Evolutionary conservation across 1,140 invertebrate species (phyloP).

Genomic region (Chionoecetes opilio): DNA sequence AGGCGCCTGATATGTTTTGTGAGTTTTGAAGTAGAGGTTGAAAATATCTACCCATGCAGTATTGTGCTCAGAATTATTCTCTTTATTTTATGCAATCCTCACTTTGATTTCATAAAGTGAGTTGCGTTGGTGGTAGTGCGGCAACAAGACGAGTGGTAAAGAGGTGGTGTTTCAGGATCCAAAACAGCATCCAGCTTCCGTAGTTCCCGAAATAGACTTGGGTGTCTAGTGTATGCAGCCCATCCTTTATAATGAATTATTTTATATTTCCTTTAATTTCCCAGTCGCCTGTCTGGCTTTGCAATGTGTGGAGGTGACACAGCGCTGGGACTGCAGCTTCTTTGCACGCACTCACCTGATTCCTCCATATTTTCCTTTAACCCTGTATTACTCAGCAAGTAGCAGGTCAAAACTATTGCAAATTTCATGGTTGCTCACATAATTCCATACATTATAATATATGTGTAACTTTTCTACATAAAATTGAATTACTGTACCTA

Average conservation of each 20-base stretch:
- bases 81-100: not conserved
- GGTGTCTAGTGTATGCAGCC: not conserved
- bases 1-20: no score
- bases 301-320: conserved; percentile 3
- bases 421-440: not conserved
- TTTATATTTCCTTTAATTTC: not conserved
- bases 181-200: not conserved
- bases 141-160: not conserved
- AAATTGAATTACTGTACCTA: not conserved
- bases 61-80: not conserved
- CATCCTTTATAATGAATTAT: not conserved
- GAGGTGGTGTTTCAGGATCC: not conserved
- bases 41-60: not conserved
- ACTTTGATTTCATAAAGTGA: not conserved
- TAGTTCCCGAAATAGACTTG: not conserved
- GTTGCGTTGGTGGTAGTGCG: not conserved
- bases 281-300: conserved; percentile 14
- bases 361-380: not conserved
- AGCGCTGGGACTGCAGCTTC: not conserved
- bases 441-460: not conserved
- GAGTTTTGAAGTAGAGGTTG: no score
- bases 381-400: not conserved
- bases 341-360: not conserved
- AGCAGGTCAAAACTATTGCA: no score
- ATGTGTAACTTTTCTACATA: not conserved